Percentiles rank a stretch among this genome's conserved stretches.
phyloP scores from a whole-genome alignment of 2,888 invertebrate genomes.

The Drosophila nr. perissopoda region DNA sequence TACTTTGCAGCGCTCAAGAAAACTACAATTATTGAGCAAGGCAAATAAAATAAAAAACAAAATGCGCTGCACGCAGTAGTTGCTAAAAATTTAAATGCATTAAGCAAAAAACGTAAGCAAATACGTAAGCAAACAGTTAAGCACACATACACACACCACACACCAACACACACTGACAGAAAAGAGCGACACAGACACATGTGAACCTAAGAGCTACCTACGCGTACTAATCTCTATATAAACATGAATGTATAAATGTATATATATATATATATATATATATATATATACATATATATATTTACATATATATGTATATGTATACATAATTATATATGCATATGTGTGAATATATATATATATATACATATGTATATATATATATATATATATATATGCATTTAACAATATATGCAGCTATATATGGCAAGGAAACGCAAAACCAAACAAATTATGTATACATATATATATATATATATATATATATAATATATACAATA shows the following conservation, averaged over 20 bases:
- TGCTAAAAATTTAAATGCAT: slow-evolving; percentile 37
- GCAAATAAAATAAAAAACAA: slow-evolving; percentile 2
- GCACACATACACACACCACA: slow-evolving; percentile 34
- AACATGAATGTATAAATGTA: slow-evolving; percentile 46
- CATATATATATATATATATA: neutral
- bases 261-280: slow-evolving; percentile 24
- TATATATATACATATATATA: slow-evolving; percentile 35
- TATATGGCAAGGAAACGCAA: neutral
- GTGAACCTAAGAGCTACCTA: slow-evolving; percentile 79
- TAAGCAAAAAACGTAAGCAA: slow-evolving; percentile 30
- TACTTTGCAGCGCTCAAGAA: slow-evolving; percentile 59
- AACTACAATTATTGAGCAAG: slow-evolving; percentile 22
- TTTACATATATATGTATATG: slow-evolving; percentile 33
- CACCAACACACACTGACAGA: slow-evolving; percentile 29
- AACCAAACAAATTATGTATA: slow-evolving; percentile 28
- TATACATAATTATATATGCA: neutral
- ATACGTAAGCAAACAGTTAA: slow-evolving; percentile 38
- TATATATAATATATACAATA: slow-evolving; percentile 10
- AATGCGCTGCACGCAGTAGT: slow-evolving; percentile 44
- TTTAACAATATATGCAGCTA: slow-evolving; percentile 28
- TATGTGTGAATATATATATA: slow-evolving; percentile 21
- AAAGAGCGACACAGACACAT: slow-evolving; percentile 60
- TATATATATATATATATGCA: slow-evolving; percentile 36
- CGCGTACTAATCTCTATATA: slow-evolving; percentile 77
- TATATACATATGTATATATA: slow-evolving; percentile 6